Evolutionary conservation across 2,888 invertebrate genomes (phyloP).

Genomic region (Agrochola lota): DNA sequence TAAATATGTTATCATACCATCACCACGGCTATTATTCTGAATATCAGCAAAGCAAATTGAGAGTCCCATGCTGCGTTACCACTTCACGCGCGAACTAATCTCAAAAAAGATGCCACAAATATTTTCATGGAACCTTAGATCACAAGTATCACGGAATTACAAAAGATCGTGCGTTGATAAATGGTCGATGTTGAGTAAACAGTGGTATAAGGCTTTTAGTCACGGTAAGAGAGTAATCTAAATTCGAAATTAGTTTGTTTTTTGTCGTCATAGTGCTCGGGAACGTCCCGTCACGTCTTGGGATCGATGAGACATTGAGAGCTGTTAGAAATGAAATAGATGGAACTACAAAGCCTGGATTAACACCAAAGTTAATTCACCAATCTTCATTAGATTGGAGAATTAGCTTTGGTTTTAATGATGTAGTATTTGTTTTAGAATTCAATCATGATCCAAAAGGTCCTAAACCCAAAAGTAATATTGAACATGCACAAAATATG

Average conservation of each 20-base stretch:
- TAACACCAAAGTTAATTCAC: no score
- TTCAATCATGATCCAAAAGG: conserved; percentile 5
- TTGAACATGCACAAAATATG: conserved; percentile 34
- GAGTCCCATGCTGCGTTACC: conserved; percentile 44
- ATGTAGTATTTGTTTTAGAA: conserved; percentile 13
- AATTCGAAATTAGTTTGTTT: conserved; percentile 88
- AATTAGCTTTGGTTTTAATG: neutral
- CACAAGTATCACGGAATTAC: conserved; percentile 74
- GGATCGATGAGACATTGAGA: conserved; percentile 72
- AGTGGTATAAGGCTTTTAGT: conserved; percentile 80
- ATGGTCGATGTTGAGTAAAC: conserved; percentile 83
- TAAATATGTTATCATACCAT: conserved; percentile 10
- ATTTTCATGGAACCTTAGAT: conserved; percentile 61
- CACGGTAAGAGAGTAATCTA: conserved; percentile 83
- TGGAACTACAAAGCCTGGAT: neutral
- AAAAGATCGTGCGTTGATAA: conserved; percentile 87
- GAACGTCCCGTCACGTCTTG: conserved; percentile 81
- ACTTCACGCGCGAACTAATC: conserved; percentile 55
- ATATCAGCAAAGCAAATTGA: conserved; percentile 43
- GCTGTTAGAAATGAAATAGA: conserved; percentile 51
- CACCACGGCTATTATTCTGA: conserved; percentile 19
- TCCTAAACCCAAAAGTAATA: conserved; percentile 6
- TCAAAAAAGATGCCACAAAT: conserved; percentile 58
- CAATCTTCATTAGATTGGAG: neutral
- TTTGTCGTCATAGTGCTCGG: conserved; percentile 80